phyloP scores from a whole-genome alignment of 1,140 invertebrate species.

The Drosophila bocqueti region DNA sequence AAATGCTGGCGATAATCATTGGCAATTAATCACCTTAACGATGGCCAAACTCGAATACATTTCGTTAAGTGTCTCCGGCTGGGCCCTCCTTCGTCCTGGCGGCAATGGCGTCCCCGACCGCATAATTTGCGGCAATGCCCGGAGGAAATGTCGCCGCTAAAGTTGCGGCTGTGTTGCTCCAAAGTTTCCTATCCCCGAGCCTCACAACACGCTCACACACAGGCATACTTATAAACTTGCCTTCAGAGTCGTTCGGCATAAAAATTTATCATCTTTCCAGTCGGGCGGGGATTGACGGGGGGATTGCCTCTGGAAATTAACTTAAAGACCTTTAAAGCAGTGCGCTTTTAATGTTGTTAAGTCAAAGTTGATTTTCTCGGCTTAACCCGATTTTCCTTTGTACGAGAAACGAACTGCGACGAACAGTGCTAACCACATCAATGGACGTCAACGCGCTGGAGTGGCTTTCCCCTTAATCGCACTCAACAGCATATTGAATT shows the following conservation, averaged over 20 bases:
- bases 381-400: conserved; percentile 53
- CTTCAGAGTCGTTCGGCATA: conserved; percentile 52
- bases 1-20: conserved; percentile 8
- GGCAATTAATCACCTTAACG: conserved; percentile 13
- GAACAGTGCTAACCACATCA: conserved; percentile 64
- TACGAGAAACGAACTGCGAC: conserved; percentile 1
- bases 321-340: conserved; percentile 64
- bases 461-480: conserved; percentile 12
- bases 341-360: conserved; percentile 60
- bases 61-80: conserved; percentile 22
- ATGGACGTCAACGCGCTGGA: conserved; percentile 22
- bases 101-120: conserved; percentile 45
- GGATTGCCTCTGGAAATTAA: conserved; percentile 49
- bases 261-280: conserved; percentile 60
- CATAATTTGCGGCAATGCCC: conserved; percentile 70
- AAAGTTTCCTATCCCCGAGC: conserved; percentile 58
- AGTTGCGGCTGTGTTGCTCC: conserved; percentile 64
- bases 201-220: conserved; percentile 19
- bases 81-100: conserved; percentile 13
- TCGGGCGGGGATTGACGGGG: conserved; percentile 15
- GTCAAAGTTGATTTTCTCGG: conserved; percentile 68
- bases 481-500: conserved; percentile 39
- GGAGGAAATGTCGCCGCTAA: conserved; percentile 66
- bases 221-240: conserved; percentile 47
- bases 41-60: conserved; percentile 12